Percentiles rank a stretch among this genome's conserved stretches.
Evolutionary conservation across 1,140 invertebrate species (phyloP).

Genomic region (Doryteuthis pealeii): DNA sequence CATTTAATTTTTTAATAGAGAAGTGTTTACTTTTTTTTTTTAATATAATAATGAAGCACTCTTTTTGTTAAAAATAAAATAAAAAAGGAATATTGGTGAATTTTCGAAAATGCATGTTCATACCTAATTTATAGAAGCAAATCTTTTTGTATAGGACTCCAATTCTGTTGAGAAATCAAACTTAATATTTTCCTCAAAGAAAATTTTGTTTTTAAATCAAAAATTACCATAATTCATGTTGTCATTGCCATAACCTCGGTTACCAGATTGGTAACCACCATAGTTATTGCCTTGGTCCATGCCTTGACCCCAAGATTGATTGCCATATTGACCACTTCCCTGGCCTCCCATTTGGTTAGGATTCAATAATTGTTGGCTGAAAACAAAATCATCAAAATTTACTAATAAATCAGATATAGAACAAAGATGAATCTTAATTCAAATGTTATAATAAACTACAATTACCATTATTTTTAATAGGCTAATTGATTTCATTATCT

Average conservation of each 20-base stretch:
- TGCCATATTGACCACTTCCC: background rate
- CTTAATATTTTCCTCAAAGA: too few species aligned
- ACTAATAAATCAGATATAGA: background rate
- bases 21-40: too few species aligned
- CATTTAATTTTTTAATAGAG: too few species aligned
- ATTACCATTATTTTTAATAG: background rate
- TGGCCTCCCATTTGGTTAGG: constrained; percentile 7
- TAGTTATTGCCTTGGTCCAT: background rate
- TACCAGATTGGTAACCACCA: constrained; percentile 1
- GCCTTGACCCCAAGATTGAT: background rate
- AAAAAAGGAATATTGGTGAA: too few species aligned
- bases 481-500: background rate
- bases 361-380: constrained; percentile 10
- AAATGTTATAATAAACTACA: background rate
- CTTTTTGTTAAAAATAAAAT: too few species aligned
- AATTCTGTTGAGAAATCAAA: too few species aligned
- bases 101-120: too few species aligned
- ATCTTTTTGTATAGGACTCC: too few species aligned
- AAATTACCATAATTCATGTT: constrained; percentile 9
- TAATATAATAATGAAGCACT: too few species aligned
- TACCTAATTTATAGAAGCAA: too few species aligned
- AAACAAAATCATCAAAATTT: too few species aligned
- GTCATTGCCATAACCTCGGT: background rate
- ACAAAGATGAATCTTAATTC: background rate
- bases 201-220: background rate